phyloP scores from a whole-genome alignment of 2,888 invertebrate species.

The Ophion ventricosus region DNA sequence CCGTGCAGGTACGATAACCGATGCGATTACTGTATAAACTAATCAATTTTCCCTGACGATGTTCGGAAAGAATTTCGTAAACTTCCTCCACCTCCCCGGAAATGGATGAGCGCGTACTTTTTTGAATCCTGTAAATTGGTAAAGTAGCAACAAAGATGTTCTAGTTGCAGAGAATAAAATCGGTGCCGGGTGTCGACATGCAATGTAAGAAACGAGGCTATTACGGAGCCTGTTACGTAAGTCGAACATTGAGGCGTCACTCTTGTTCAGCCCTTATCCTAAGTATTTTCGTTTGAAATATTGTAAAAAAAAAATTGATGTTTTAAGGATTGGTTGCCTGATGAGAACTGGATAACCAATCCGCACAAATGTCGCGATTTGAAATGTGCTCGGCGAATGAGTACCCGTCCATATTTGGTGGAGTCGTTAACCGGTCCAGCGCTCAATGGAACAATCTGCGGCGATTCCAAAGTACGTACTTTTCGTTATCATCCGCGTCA shows the following conservation, averaged over 20 bases:
- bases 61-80: not conserved
- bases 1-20: not conserved
- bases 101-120: not conserved
- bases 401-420: not conserved
- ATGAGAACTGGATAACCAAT: constrained; percentile 5
- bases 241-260: not conserved
- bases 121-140: not conserved
- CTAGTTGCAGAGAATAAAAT: not conserved
- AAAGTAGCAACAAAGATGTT: not conserved
- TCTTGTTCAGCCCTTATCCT: not conserved
- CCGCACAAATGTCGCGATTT: not conserved
- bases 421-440: not conserved
- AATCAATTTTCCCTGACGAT: not conserved
- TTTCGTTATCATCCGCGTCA: not conserved
- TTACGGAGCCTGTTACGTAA: constrained; percentile 18
- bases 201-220: constrained; percentile 1
- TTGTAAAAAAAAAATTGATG: not conserved
- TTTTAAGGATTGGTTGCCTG: constrained; percentile 7
- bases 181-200: not conserved
- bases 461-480: constrained; percentile 15
- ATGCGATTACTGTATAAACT: not conserved
- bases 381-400: not conserved
- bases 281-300: not conserved
- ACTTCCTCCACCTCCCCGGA: too few species aligned
- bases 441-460: constrained; percentile 6